A percentile compares a stretch with the other conserved stretches of the same genome.
Conservation (phyloP, 2,113 vertebrate genomes). For the Varanus komodoensis region DNA sequence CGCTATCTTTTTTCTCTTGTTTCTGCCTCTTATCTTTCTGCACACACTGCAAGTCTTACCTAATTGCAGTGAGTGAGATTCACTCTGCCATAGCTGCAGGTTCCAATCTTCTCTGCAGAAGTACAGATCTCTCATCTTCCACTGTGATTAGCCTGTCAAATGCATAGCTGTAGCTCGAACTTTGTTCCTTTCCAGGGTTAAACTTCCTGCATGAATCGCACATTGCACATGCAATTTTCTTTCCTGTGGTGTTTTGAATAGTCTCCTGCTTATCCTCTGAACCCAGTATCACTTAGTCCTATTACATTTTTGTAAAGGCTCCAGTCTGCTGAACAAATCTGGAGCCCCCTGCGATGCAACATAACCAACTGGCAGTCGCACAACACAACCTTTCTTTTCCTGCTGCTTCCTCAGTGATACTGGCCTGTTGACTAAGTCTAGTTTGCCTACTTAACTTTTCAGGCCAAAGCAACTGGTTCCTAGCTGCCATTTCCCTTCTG, state of each 20-base stretch:
- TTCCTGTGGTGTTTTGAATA: not conserved
- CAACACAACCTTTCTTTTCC: not conserved
- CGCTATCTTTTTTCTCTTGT: not conserved
- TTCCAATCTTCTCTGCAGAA: not conserved
- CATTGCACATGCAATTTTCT: not conserved
- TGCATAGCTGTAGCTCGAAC: not conserved
- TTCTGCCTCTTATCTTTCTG: constrained; percentile 41
- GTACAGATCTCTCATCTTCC: not conserved
- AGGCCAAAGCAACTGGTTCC: not conserved
- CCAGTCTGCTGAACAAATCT: not conserved
- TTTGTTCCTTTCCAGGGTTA: not conserved
- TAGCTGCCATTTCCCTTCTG: not conserved
- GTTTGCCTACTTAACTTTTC: not conserved
- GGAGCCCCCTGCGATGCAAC: not conserved
- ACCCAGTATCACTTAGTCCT: not conserved
- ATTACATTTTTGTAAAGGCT: not conserved
- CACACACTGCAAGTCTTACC: constrained; percentile 33
- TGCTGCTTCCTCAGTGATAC: not conserved
- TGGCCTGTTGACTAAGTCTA: not conserved
- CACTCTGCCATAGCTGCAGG: constrained; percentile 43
- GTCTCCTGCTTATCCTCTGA: not conserved
- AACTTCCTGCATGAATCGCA: not conserved
- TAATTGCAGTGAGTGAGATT: constrained; percentile 59
- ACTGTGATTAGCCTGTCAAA: rapidly evolving
- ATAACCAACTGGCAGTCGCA: not conserved